Conservation (phyloP, 1,140 invertebrate genomes). For the Ceratoteleas bidentatus region DNA sequence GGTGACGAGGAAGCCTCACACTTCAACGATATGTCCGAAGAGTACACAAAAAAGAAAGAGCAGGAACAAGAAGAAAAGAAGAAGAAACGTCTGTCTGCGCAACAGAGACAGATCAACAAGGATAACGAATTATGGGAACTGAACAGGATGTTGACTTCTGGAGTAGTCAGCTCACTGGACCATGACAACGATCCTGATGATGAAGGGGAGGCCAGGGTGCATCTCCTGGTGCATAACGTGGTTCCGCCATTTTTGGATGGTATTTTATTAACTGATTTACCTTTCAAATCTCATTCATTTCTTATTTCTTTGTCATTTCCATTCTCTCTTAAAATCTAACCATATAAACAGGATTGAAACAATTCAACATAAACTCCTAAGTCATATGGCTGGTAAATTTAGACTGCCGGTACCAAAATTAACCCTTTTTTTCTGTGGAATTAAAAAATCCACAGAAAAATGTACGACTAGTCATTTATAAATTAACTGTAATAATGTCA, state of each 20-base stretch:
- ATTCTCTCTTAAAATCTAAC: too few relatives aligned
- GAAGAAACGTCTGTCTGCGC: constrained; percentile 95
- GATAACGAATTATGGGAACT: constrained; percentile 99
- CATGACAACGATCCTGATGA: constrained; percentile 97
- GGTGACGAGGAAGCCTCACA: constrained; percentile 96
- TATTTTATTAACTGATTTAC: too few relatives aligned
- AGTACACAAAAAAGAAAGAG: constrained; percentile 95
- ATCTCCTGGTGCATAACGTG: constrained; percentile 98
- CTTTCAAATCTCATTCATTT: too few relatives aligned
- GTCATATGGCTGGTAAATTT: too few relatives aligned
- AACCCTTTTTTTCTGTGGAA: too few relatives aligned
- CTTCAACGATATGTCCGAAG: constrained; percentile 93
- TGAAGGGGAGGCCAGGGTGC: constrained; percentile 95
- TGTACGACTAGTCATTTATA: too few relatives aligned
- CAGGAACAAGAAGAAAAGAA: constrained; percentile 94
- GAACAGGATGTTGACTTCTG: constrained; percentile 98
- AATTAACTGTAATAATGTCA: too few relatives aligned
- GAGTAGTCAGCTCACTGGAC: constrained; percentile 94
- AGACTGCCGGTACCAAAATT: too few relatives aligned
- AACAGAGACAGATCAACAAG: constrained; percentile 96
- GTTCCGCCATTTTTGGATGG: constrained; percentile 99
- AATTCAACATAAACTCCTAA: too few relatives aligned
- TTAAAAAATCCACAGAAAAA: too few relatives aligned
- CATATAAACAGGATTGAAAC: too few relatives aligned
- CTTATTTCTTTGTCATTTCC: too few relatives aligned